Conservation (phyloP, 2,888 invertebrate species). For the Lithodes maja region DNA sequence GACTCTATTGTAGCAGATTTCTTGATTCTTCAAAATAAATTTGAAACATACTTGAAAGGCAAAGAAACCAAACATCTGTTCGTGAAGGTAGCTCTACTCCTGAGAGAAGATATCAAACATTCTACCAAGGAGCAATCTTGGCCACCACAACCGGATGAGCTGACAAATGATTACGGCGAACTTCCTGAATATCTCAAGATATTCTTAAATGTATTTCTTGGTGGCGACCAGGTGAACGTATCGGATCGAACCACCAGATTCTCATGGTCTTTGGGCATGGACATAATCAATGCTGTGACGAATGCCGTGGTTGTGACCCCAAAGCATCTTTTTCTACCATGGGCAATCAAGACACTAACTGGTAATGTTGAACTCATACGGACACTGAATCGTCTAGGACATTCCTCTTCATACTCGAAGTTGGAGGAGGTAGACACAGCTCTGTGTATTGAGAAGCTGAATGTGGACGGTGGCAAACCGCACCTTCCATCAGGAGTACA, state of each 20-base stretch:
- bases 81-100: too few species aligned
- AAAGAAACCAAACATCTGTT: too few species aligned
- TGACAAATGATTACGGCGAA: too few species aligned
- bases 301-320: conserved; percentile 7
- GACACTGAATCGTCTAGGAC: conserved; percentile 25
- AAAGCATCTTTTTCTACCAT: not conserved
- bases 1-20: too few species aligned
- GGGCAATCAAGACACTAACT: not conserved
- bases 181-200: too few species aligned
- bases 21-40: too few species aligned
- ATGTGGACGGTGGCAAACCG: not conserved
- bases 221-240: conserved; percentile 27
- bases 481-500: not conserved
- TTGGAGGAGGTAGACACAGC: conserved; percentile 17
- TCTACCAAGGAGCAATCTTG: too few species aligned
- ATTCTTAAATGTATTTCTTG: conserved; percentile 5
- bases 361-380: conserved; percentile 23
- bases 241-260: not conserved
- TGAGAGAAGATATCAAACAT: too few species aligned
- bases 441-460: conserved; percentile 11
- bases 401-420: not conserved
- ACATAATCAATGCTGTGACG: not conserved
- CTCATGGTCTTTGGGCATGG: conserved; percentile 9
- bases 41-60: too few species aligned
- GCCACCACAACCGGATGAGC: too few species aligned